These are phyloP conservation scores for Lithobates sylvaticus DNA, from an alignment of 2,797 vertebrate species.

Conservation along the genomic window DNA sequence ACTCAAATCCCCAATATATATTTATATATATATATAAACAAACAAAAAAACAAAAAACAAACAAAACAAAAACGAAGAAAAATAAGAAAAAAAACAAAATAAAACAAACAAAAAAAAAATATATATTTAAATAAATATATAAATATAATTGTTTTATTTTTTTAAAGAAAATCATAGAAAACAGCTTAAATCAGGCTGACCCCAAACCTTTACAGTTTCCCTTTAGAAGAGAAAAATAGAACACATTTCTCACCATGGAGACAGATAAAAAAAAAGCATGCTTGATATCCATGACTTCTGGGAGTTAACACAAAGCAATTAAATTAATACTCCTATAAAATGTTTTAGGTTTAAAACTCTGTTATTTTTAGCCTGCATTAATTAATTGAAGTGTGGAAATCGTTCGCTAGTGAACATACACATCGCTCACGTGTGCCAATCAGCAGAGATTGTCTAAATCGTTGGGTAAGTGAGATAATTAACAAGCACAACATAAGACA, in stretches of 20 bases:
- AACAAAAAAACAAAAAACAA: too few species aligned
- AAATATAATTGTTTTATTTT: too few species aligned
- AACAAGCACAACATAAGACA: neutral
- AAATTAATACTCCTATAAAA: slow-evolving; percentile 49
- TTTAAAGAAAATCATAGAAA: too few species aligned
- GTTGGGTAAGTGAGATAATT: slow-evolving; percentile 53
- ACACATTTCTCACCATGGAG: neutral
- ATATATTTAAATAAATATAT: too few species aligned
- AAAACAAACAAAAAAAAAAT: too few species aligned
- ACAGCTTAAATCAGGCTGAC: too few species aligned
- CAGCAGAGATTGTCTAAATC: slow-evolving; percentile 37
- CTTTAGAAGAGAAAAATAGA: neutral
- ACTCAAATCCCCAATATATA: too few species aligned
- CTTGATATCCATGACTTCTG: slow-evolving; percentile 6
- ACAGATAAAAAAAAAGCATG: too few species aligned
- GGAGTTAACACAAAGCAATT: slow-evolving; percentile 28
- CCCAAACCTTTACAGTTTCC: too few species aligned
- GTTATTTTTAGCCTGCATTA: slow-evolving; percentile 51
- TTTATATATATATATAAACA: too few species aligned
- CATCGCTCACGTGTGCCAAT: slow-evolving; percentile 16
- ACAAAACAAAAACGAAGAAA: too few species aligned
- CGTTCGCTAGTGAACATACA: slow-evolving; percentile 39
- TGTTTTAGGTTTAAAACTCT: slow-evolving; percentile 34
- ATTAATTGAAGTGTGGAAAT: slow-evolving; percentile 41
- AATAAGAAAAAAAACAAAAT: too few species aligned